Conservation (phyloP, 2,797 vertebrate species). For the Siniperca undulata region DNA sequence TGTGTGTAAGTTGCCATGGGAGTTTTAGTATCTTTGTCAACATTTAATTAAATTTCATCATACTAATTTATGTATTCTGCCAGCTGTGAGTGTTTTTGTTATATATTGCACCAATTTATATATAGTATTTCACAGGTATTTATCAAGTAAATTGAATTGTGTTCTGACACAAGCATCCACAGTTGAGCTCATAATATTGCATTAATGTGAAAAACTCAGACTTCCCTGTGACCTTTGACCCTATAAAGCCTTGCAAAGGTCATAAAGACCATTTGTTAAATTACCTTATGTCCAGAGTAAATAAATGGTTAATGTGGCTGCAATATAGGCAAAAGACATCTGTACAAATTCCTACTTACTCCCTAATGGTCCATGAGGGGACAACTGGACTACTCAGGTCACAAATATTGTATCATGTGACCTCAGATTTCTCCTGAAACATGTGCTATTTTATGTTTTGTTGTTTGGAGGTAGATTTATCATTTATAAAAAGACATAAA, state of each 20-base stretch:
- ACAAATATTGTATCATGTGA: background rate
- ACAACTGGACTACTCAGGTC: background rate
- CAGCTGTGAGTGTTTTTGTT: background rate
- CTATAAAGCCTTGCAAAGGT: background rate
- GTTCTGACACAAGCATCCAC: background rate
- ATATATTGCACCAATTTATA: constrained; percentile 24
- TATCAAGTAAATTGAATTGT: constrained; percentile 39
- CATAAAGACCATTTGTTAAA: constrained; percentile 8
- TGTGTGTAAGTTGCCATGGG: background rate
- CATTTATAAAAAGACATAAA: background rate
- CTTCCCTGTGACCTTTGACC: constrained; percentile 34
- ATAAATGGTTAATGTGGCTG: constrained; percentile 28
- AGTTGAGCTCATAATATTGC: constrained; percentile 16
- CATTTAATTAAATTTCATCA: background rate
- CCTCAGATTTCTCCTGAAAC: background rate
- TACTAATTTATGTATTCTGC: background rate
- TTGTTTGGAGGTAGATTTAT: background rate
- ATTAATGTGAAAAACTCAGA: constrained; percentile 13
- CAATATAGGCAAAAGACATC: constrained; percentile 3
- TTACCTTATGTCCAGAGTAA: constrained; percentile 28
- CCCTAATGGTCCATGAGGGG: constrained; percentile 9
- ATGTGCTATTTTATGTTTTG: background rate
- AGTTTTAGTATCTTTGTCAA: constrained; percentile 6
- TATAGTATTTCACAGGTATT: constrained; percentile 8
- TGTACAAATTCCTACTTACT: background rate